phyloP scores from a whole-genome alignment of 2,797 vertebrate species.

The Onychomys leucogaster region DNA sequence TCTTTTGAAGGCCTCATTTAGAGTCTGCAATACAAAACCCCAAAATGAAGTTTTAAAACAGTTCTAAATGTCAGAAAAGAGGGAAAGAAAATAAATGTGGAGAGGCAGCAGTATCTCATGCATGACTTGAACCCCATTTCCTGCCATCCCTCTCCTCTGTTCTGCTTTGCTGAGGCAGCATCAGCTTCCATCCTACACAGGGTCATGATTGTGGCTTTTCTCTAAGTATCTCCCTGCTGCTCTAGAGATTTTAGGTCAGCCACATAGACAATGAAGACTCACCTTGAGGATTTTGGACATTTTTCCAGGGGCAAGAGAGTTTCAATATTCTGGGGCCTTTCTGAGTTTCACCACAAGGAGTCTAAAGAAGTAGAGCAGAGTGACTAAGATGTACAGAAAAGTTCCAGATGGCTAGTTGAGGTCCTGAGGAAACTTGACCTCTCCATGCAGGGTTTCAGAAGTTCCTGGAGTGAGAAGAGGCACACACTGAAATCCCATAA shows the following conservation, averaged over 20 bases:
- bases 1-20: neutral
- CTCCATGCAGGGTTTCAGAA: too few relatives aligned
- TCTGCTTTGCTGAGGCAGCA: too few relatives aligned
- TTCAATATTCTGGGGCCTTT: too few relatives aligned
- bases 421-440: too few relatives aligned
- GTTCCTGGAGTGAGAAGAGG: too few relatives aligned
- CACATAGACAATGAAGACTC: slow-evolving; percentile 44
- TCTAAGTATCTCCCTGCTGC: neutral
- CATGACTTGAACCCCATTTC: neutral
- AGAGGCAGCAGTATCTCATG: neutral
- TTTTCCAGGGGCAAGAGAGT: neutral
- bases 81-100: neutral
- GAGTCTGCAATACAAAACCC: neutral
- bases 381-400: too few relatives aligned
- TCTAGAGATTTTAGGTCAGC: slow-evolving; percentile 8
- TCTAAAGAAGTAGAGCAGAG: too few relatives aligned
- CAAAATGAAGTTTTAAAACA: neutral
- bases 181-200: too few relatives aligned
- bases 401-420: too few relatives aligned
- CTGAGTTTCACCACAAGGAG: too few relatives aligned
- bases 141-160: neutral
- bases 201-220: too few relatives aligned
- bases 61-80: neutral
- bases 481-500: too few relatives aligned
- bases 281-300: slow-evolving; percentile 92